Percentiles rank a stretch among this genome's conserved stretches.
phyloP scores from a whole-genome alignment of 2,797 vertebrate genomes.

The Antrozous pallidus region DNA sequence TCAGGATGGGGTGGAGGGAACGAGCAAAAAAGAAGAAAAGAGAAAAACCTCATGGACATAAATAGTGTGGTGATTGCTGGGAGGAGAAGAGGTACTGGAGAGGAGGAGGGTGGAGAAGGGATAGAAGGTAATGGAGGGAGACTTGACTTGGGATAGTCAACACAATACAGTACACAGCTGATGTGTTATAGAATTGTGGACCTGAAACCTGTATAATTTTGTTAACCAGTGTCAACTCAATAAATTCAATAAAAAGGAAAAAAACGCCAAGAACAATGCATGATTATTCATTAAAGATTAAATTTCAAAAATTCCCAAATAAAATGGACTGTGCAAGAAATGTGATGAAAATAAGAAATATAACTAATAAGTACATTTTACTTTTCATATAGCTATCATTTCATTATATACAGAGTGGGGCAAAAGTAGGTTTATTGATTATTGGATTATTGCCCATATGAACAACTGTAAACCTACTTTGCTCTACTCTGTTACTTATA shows the following conservation, averaged over 20 bases:
- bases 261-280: background rate
- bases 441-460: background rate
- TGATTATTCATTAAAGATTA: background rate
- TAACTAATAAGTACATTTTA: background rate
- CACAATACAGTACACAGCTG: background rate
- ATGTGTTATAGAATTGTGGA: background rate
- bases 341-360: background rate
- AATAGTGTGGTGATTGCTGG: background rate
- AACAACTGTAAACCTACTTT: background rate
- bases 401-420: background rate
- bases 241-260: background rate
- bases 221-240: background rate
- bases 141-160: background rate
- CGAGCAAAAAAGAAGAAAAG: background rate
- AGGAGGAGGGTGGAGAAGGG: background rate
- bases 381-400: background rate
- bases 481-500: background rate
- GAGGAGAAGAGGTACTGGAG: background rate
- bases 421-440: background rate
- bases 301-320: background rate
- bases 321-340: background rate
- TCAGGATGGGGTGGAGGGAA: background rate
- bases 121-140: background rate
- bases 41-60: background rate
- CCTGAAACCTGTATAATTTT: background rate